Base-by-base conservation (phyloP, 1,140 invertebrate species). In the Scaptomyza montana region DNA sequence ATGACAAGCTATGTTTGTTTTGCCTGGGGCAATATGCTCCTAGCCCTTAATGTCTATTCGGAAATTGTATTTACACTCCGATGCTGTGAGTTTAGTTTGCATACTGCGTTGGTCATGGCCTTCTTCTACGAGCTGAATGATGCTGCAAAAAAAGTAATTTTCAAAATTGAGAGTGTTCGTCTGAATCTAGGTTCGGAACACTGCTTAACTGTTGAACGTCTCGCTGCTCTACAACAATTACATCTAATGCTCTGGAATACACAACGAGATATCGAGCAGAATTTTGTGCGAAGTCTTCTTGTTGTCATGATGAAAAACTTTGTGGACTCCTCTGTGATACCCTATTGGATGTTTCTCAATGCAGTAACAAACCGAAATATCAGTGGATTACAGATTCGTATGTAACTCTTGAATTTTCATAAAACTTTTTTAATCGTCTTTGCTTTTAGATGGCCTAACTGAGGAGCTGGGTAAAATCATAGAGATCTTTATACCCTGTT, bases 21-120 rank as follows among this genome's bases (percentile, higher is more conserved):
- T 0, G 21, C 3, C 0, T 33, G 8, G 8, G 0, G 1, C 45
- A n/a, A 25, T 25, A 1, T 25, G 1, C 7, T 75, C 3, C 55
- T 75, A 3, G 28, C 61, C 8, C 28, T 13, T 9, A 55, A 53
- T 13, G 21, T 61, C 6, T 75, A 71, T 28, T 65, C 73, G 25
- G 61, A 75, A 21, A 1, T 75, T 9, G 55, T 65, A 0, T 39
- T 75, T 0, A 63, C 50, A 0, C 21, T 75, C 7, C 67, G 67
- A 3, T 65, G 61, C 50, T 25, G 43, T 6, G 73, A 75, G 36
- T 75, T 71, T 16, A 60, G 51, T n/a, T 45, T 75, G 13, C 49
- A 70, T 19, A 28, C 49, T 0, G 47, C 19, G 0, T 25, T 71
- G 1, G 36, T 71, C 2, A 13, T 75, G 46, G 33, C 16, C 8